phyloP scores from a whole-genome alignment of 1,140 invertebrate genomes.

The Eupeodes corollae region DNA sequence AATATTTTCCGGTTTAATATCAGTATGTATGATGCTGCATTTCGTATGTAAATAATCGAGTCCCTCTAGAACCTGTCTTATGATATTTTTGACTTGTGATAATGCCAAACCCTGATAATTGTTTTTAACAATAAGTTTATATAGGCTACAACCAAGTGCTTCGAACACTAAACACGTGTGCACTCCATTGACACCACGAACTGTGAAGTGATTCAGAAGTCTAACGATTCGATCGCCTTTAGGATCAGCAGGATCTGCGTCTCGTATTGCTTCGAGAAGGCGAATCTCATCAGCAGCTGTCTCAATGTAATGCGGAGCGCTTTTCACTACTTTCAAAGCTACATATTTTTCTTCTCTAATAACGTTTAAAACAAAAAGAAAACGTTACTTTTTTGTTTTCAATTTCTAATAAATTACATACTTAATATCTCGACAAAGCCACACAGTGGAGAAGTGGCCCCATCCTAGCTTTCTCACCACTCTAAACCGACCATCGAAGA shows the following conservation, averaged over 20 bases:
- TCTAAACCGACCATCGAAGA: slow-evolving; percentile 88
- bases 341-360: slow-evolving; percentile 78
- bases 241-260: slow-evolving; percentile 77
- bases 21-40: slow-evolving; percentile 98
- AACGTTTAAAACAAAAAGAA: neutral
- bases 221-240: slow-evolving; percentile 93
- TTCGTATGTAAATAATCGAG: slow-evolving; percentile 94
- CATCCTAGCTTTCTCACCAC: slow-evolving; percentile 94
- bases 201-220: slow-evolving; percentile 95
- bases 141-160: slow-evolving; percentile 92
- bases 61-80: slow-evolving; percentile 86
- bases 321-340: slow-evolving; percentile 98
- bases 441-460: slow-evolving; percentile 98
- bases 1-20: slow-evolving; percentile 99
- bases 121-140: slow-evolving; percentile 95
- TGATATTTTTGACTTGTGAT: slow-evolving; percentile 88
- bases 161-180: slow-evolving; percentile 98
- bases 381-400: neutral
- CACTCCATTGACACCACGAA: slow-evolving; percentile 90
- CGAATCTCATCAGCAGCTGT: slow-evolving; percentile 98
- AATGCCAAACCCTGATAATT: slow-evolving; percentile 95
- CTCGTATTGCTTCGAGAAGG: slow-evolving; percentile 83
- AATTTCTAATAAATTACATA: slow-evolving; percentile 9
- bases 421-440: slow-evolving; percentile 88
- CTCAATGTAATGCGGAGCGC: slow-evolving; percentile 94